These are phyloP conservation scores for Tyrannus savana DNA, from an alignment of 2,113 vertebrate species.

Conservation along the genomic window DNA sequence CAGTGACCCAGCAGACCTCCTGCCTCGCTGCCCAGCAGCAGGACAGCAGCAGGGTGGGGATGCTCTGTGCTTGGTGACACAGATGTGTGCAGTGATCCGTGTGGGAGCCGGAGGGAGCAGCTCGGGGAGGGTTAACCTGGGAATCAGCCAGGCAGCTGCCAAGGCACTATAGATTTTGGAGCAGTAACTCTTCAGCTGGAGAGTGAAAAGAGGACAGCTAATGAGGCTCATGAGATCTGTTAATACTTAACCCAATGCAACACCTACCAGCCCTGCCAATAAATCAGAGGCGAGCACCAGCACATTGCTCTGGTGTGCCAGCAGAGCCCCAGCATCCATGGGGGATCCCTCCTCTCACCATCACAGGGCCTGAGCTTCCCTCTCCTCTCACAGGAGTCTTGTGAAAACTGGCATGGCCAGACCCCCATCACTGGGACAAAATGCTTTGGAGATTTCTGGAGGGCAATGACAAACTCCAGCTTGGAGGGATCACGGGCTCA, in stretches of 20 bases:
- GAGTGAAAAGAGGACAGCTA: slow-evolving; percentile 61
- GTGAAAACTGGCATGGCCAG: fast-evolving
- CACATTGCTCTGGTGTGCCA: background rate
- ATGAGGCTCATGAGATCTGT: slow-evolving; percentile 70
- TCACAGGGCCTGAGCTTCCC: fast-evolving
- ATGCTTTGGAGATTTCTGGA: background rate
- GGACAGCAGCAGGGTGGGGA: background rate
- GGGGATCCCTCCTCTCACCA: background rate
- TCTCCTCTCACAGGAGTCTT: background rate
- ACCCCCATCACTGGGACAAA: background rate
- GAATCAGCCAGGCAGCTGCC: slow-evolving; percentile 53
- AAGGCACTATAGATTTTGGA: slow-evolving; percentile 62
- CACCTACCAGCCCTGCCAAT: slow-evolving; percentile 35
- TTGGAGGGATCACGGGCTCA: background rate
- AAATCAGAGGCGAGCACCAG: slow-evolving; percentile 5
- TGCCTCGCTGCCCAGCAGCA: background rate
- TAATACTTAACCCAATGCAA: slow-evolving; percentile 67
- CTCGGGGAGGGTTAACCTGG: background rate
- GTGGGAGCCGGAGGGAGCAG: background rate
- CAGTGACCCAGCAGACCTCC: background rate
- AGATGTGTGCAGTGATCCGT: fast-evolving
- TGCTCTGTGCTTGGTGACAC: fast-evolving
- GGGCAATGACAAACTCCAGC: background rate
- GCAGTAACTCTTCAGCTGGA: slow-evolving; percentile 50
- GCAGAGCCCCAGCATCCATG: background rate